Base-by-base conservation (phyloP, 2,888 invertebrate genomes). In the Campoletis raptor region DNA sequence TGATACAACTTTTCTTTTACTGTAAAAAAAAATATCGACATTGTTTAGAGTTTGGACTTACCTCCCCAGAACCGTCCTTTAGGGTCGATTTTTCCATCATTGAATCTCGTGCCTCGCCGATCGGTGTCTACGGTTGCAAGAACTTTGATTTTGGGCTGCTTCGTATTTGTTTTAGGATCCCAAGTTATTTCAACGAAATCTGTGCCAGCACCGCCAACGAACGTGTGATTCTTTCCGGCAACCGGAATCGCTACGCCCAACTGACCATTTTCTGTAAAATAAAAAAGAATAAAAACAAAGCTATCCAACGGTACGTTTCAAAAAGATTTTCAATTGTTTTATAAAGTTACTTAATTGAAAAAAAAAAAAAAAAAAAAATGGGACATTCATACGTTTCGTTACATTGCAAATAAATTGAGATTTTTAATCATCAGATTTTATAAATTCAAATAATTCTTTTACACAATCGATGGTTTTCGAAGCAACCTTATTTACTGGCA, bases 31-130 rank as follows among this genome's bases (percentile, higher is more conserved):
- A 96, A 95, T 48, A 48, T 48, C 7, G 30, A 61, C 84, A 96
- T 92, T 88, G 18, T 24, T 4, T 7, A 18, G 95, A n/a, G n/a
- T 24, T 52, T 42, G 30, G n/a, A 77, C 83, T 91, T 92, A 96
- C 96, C 96, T 89, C 96, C 95, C 97, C 97, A 97, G 10, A 97
- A 94, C 74, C 97, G 94, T 54, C 97, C 97, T 52, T 93, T 94
- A 4, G 95, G 94, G 92, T 97, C 97, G 70, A 96, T 96, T 92
- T 97, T 97, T 37, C 96, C 97, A 92, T 97, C 97, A 88, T 97
- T 97, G 90, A 96, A 95, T 74, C 96, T 93, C 76, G 94, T 95
- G 30, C 95, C 95, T 1, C 93, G 94, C 89, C 95, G 95, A 87
- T 95, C 93, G 1, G 90, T 87, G 30, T 95, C 95, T 0, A 96